phyloP scores from a whole-genome alignment of 2,888 invertebrate genomes.

The Incurvaria masculella region DNA sequence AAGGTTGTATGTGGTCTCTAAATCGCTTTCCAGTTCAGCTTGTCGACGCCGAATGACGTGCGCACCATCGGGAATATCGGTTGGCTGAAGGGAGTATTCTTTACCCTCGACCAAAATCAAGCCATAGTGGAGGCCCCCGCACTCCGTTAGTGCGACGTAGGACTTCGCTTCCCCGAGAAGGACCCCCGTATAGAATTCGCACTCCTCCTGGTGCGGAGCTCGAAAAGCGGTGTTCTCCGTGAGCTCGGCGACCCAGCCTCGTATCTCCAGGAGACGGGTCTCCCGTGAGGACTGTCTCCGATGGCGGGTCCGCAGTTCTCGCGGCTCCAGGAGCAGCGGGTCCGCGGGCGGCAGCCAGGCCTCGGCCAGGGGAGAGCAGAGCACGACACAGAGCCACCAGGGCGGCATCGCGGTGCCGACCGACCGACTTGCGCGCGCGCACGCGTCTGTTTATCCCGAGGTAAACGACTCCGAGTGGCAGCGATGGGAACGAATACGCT shows the following conservation, averaged over 20 bases:
- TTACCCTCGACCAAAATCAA: conserved; percentile 42
- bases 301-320: conserved; percentile 18
- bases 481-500: neutral
- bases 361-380: conserved; percentile 28
- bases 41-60: conserved; percentile 42
- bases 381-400: conserved; percentile 37
- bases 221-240: conserved; percentile 42
- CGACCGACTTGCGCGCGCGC: neutral
- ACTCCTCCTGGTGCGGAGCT: conserved; percentile 42
- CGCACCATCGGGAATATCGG: conserved; percentile 18
- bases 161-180: conserved; percentile 39
- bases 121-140: conserved; percentile 51
- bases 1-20: conserved; percentile 35
- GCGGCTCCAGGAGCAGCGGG: conserved; percentile 17
- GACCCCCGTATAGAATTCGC: conserved; percentile 40
- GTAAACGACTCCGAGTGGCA: neutral
- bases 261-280: conserved; percentile 30
- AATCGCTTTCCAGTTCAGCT: conserved; percentile 32
- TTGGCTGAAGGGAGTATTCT: conserved; percentile 50
- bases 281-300: conserved; percentile 21
- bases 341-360: conserved; percentile 27
- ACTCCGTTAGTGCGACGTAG: conserved; percentile 51
- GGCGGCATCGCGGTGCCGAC: conserved; percentile 30
- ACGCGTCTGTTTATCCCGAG: neutral
- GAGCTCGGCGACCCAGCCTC: conserved; percentile 42